phyloP scores from a whole-genome alignment of 2,797 vertebrate species.

The Leucoraja ocellata region DNA sequence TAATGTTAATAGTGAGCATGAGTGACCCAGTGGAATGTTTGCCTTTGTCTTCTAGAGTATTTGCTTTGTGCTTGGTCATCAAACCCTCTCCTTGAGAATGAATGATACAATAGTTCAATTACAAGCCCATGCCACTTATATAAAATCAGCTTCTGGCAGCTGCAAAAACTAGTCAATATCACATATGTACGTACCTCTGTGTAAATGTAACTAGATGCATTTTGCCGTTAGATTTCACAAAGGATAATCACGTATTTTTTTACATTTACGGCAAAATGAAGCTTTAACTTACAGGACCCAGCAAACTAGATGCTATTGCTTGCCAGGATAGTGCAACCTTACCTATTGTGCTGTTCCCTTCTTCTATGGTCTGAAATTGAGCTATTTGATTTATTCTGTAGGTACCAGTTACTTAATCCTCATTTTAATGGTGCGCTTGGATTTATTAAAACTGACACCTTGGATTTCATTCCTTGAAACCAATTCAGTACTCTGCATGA shows the following conservation, averaged over 20 bases:
- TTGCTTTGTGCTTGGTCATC: not conserved
- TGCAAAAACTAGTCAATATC: not conserved
- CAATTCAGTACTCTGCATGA: not conserved
- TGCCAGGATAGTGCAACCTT: not conserved
- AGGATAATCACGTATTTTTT: not conserved
- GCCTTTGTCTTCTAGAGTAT: not conserved
- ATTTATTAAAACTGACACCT: conserved; percentile 1
- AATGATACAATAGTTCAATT: not conserved
- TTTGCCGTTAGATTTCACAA: not conserved
- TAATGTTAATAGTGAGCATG: not conserved
- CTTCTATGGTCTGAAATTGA: not conserved
- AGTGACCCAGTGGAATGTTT: not conserved
- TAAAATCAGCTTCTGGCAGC: not conserved
- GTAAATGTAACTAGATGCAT: not conserved
- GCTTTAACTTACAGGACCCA: not conserved
- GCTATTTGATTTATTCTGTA: not conserved
- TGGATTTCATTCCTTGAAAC: not conserved
- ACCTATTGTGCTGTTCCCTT: not conserved
- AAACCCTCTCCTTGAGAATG: not conserved
- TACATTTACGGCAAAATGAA: not conserved
- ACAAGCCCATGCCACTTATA: not conserved
- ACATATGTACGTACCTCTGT: not conserved
- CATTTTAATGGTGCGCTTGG: not conserved
- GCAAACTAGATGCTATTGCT: not conserved
- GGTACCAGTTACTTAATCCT: not conserved